phyloP scores from a whole-genome alignment of 2,888 invertebrate species.

The Rhingia campestris region DNA sequence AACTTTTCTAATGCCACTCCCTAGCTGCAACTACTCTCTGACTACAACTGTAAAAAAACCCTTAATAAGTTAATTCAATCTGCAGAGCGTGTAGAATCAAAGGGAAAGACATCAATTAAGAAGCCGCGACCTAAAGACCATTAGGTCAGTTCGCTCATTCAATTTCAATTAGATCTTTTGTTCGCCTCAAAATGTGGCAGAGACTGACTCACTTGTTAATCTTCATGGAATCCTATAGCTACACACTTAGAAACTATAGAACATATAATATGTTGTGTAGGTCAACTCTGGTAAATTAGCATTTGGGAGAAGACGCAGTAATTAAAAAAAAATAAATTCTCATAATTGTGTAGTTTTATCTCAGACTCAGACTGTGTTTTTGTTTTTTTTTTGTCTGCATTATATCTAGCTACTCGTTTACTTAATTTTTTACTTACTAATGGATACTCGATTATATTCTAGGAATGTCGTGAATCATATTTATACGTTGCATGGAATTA shows the following conservation, averaged over 20 bases:
- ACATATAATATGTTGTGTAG: slow-evolving; percentile 46
- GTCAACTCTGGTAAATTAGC: slow-evolving; percentile 38
- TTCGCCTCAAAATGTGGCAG: slow-evolving; percentile 30
- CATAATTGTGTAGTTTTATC: not conserved
- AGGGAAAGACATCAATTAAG: slow-evolving; percentile 70
- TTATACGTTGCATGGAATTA: no score
- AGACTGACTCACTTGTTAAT: slow-evolving; percentile 64
- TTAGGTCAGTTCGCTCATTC: slow-evolving; percentile 65
- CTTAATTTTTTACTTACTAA: no score
- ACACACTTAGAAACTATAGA: not conserved
- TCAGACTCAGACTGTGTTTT: not conserved
- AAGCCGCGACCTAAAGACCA: slow-evolving; percentile 72
- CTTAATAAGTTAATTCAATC: slow-evolving; percentile 66
- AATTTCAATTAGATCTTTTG: slow-evolving; percentile 72
- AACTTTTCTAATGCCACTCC: slow-evolving; percentile 39
- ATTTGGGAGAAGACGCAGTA: not conserved
- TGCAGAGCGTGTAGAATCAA: slow-evolving; percentile 39
- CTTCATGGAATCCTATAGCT: slow-evolving; percentile 28
- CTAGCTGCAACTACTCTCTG: slow-evolving; percentile 36
- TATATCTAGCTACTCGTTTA: no score
- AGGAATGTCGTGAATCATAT: no score
- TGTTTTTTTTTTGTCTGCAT: not conserved
- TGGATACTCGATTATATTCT: no score
- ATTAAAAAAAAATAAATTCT: slow-evolving; percentile 8
- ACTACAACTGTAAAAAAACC: slow-evolving; percentile 4